Percentiles rank a stretch among this genome's conserved stretches.
Conservation (phyloP, 2,888 invertebrate species). For the Petrophora chlorosata region DNA sequence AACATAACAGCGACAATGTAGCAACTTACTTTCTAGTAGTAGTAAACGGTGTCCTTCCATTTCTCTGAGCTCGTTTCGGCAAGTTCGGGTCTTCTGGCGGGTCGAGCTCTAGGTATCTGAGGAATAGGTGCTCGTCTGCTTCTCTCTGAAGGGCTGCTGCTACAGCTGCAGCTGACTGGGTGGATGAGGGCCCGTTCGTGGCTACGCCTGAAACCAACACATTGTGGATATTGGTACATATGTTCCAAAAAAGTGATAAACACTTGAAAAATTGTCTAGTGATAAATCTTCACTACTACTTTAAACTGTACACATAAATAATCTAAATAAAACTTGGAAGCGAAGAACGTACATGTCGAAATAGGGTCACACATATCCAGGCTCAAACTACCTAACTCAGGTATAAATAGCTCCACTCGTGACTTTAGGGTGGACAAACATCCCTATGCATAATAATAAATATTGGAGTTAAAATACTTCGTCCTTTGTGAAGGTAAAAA, state of each 20-base stretch:
- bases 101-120: slow-evolving; percentile 91
- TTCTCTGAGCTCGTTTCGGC: slow-evolving; percentile 80
- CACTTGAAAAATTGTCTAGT: too few species aligned
- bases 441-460: background rate
- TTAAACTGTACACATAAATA: too few species aligned
- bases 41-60: slow-evolving; percentile 93
- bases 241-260: slow-evolving; percentile 5
- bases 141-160: slow-evolving; percentile 85
- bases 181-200: slow-evolving; percentile 68
- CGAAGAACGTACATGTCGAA: too few species aligned
- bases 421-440: background rate
- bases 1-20: too few species aligned
- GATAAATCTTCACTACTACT: too few species aligned
- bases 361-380: too few species aligned
- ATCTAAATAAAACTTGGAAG: too few species aligned
- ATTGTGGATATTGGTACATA: too few species aligned
- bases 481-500: background rate
- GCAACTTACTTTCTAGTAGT: slow-evolving; percentile 86
- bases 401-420: too few species aligned
- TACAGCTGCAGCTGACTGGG: slow-evolving; percentile 76
- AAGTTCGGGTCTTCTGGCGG: slow-evolving; percentile 87
- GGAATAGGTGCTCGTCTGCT: slow-evolving; percentile 89
- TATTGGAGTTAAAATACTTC: slow-evolving; percentile 1
- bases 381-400: too few species aligned
- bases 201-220: slow-evolving; percentile 56